Conservation (phyloP, 2,113 vertebrate genomes). For the Uropsilus gracilis region DNA sequence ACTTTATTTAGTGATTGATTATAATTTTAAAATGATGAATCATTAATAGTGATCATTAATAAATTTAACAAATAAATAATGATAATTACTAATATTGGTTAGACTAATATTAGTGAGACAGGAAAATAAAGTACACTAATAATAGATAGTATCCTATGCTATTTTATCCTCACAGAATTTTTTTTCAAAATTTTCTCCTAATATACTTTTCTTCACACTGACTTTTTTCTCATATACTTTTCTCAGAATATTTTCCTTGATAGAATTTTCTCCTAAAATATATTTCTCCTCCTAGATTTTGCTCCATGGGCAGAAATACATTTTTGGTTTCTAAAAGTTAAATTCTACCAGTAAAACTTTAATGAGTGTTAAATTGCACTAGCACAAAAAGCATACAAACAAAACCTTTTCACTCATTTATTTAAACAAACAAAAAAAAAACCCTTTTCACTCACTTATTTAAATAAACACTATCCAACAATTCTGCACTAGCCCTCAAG, state of each 20-base stretch:
- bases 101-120: background rate
- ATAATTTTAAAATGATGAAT: background rate
- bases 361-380: background rate
- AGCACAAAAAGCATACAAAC: background rate
- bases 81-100: background rate
- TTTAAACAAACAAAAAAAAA: background rate
- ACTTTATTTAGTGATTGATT: background rate
- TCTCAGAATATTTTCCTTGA: too few relatives aligned
- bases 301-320: background rate
- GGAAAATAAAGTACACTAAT: background rate
- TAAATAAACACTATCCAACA: background rate
- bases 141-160: background rate
- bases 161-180: too few relatives aligned
- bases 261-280: too few relatives aligned
- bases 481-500: background rate
- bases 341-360: background rate
- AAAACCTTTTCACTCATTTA: background rate
- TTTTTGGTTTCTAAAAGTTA: constrained; percentile 26
- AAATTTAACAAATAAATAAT: background rate
- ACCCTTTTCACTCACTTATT: background rate
- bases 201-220: too few relatives aligned
- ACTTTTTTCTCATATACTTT: too few relatives aligned
- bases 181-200: too few relatives aligned
- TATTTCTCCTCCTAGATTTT: too few relatives aligned
- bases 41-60: background rate